Conservation (phyloP, 2,888 invertebrate species). For the Agrotis exclamationis region DNA sequence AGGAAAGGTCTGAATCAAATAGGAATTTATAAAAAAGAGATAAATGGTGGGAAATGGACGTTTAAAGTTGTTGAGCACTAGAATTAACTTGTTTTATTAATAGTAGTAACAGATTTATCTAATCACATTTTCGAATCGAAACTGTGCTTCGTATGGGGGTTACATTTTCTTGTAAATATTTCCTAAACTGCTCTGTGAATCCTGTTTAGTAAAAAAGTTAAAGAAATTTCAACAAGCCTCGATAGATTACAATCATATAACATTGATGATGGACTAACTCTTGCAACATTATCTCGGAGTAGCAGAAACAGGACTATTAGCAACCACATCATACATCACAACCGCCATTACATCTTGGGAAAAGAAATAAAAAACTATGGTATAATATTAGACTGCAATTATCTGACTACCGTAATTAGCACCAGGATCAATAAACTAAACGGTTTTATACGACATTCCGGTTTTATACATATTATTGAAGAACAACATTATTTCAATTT, state of each 20-base stretch:
- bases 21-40: conserved; percentile 36
- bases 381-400: conserved; percentile 35
- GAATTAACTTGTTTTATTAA: conserved; percentile 26
- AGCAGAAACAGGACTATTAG: conserved; percentile 23
- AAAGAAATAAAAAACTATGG: conserved; percentile 27
- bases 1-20: conserved; percentile 43
- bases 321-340: conserved; percentile 12
- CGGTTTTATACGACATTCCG: conserved; percentile 46
- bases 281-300: not conserved
- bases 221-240: not conserved
- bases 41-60: conserved; percentile 29
- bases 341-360: conserved; percentile 10
- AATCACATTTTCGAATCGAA: not conserved
- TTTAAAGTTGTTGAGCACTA: conserved; percentile 20
- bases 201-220: not conserved
- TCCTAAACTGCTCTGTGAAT: not conserved
- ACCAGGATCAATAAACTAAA: conserved; percentile 59
- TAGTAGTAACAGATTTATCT: not conserved
- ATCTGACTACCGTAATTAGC: conserved; percentile 54
- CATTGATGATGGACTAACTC: not conserved
- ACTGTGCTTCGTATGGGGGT: not conserved
- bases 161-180: too few species aligned
- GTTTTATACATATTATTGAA: conserved; percentile 43
- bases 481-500: conserved; percentile 50
- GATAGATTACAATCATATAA: not conserved